Evolutionary conservation across 2,797 vertebrate genomes (phyloP), one percentile per base, ranked within the genome.

Genomic region (Hozukius guyotensis): DNA sequence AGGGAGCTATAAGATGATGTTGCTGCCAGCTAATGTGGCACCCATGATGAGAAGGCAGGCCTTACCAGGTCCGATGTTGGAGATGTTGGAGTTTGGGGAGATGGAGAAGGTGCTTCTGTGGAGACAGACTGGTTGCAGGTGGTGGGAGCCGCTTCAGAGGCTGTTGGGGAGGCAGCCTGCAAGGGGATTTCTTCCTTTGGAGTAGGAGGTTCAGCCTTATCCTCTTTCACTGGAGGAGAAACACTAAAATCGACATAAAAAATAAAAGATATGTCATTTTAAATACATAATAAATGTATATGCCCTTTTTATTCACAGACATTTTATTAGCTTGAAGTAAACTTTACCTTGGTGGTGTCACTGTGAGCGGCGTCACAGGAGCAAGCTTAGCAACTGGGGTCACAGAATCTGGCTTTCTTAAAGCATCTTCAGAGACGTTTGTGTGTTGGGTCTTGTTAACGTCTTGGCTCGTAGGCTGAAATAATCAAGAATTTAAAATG

Each of bases 11-110:
- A 5, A 63, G 11, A 20, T 22, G 8, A 71, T 66, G 31, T 42
- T 36, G 25, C 14, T 60, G 5, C 5, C 2, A 68, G 25, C 22
- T 36, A 52, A 36, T 63, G 1, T 8, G 14, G 27, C 6, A 16
- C 2, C 13, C 4, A 1, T 52, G 8, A 62, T 32, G 13, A 72
- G 14, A 55, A 69, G 63, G 8, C 29, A 42, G 9, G 59, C 13
- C 85, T 89, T 85, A 95, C 95, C 63, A 61, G 81, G 34, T 93
- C 90, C 62, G 89, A 78, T 64, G 82, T 77, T 71, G 83, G 76
- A 38, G 72, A 78, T 63, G 82, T 75, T 71, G 83, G 74, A 34
- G 67, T 25, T 52, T 70, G 65, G 20, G 81, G 49, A 4, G 70
- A n/a, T 1, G 80, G 36, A 3, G 84, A 72, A 4, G 76, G 46